These are phyloP conservation scores for Lemur catta DNA, from an alignment of 2,797 vertebrate species.

Conservation along the genomic window DNA sequence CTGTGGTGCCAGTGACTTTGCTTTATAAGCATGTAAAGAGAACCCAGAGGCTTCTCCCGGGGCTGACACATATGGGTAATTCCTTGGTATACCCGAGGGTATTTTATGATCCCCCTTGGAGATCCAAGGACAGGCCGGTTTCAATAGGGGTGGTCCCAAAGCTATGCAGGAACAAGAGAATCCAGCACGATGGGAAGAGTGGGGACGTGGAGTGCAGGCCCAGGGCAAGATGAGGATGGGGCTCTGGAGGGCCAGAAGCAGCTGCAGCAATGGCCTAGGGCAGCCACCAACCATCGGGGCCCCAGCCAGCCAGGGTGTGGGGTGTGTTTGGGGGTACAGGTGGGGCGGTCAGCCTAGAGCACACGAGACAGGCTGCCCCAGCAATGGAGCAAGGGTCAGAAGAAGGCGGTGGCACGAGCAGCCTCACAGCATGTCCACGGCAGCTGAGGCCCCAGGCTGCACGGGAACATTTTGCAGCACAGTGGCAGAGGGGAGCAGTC, in stretches of 20 bases:
- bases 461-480: not conserved
- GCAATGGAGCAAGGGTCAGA: not conserved
- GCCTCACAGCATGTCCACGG: not conserved
- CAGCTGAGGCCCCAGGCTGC: not conserved
- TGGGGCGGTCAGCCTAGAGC: not conserved
- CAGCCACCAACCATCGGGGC: not conserved
- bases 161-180: not conserved
- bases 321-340: rapidly evolving
- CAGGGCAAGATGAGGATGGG: not conserved
- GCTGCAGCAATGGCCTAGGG: not conserved
- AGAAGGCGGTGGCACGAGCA: not conserved
- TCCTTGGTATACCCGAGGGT: not conserved
- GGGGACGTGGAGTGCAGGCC: not conserved
- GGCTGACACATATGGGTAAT: rapidly evolving
- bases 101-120: not conserved
- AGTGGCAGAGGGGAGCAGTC: not conserved
- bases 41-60: not conserved
- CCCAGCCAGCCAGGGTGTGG: not conserved
- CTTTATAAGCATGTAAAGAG: not conserved
- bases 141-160: not conserved
- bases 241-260: not conserved
- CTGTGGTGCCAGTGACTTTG: not conserved
- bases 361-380: not conserved
- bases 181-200: not conserved
- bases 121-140: not conserved